Percentiles rank a stretch among this genome's conserved stretches.
Conservation (phyloP, 2,888 invertebrate genomes). For the Coleophora flavipennella region DNA sequence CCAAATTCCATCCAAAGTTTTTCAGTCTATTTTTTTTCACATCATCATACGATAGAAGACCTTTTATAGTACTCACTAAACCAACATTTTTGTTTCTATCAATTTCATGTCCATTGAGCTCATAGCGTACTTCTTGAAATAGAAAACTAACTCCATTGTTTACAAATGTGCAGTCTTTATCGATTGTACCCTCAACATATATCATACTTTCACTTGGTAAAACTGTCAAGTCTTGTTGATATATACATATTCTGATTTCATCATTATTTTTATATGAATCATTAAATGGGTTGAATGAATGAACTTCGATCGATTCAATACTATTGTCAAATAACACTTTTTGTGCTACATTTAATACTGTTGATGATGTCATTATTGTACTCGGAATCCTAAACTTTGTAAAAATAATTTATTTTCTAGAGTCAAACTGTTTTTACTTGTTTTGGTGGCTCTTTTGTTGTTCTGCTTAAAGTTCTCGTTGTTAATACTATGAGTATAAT, state of each 20-base stretch:
- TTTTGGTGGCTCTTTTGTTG: too few relatives aligned
- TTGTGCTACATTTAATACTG: conserved; percentile 6
- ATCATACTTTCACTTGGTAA: conserved; percentile 8
- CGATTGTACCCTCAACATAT: conserved; percentile 1
- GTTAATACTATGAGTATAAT: too few relatives aligned
- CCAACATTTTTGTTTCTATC: conserved; percentile 2
- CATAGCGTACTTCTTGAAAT: conserved; percentile 9
- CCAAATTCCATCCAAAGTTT: conserved; percentile 17
- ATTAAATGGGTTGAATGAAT: conserved; percentile 12
- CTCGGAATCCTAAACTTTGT: conserved; percentile 10
- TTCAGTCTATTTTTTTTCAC: conserved; percentile 18
- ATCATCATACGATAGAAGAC: conserved; percentile 24
- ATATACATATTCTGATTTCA: conserved; percentile 15
- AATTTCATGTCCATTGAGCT: conserved; percentile 4
- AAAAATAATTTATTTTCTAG: conserved; percentile 10
- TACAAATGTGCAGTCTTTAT: background rate
- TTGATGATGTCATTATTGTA: conserved; percentile 6
- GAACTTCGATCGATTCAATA: conserved; percentile 13
- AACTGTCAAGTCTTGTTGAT: conserved; percentile 15
- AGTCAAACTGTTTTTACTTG: conserved; percentile 1
- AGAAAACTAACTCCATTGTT: conserved; percentile 5
- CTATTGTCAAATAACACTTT: conserved; percentile 8
- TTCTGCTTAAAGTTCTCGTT: too few relatives aligned
- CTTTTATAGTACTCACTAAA: conserved; percentile 20
- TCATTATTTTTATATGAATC: conserved; percentile 10